Evolutionary conservation across 2,888 invertebrate genomes (phyloP).

Genomic region (Epinotia nisella): DNA sequence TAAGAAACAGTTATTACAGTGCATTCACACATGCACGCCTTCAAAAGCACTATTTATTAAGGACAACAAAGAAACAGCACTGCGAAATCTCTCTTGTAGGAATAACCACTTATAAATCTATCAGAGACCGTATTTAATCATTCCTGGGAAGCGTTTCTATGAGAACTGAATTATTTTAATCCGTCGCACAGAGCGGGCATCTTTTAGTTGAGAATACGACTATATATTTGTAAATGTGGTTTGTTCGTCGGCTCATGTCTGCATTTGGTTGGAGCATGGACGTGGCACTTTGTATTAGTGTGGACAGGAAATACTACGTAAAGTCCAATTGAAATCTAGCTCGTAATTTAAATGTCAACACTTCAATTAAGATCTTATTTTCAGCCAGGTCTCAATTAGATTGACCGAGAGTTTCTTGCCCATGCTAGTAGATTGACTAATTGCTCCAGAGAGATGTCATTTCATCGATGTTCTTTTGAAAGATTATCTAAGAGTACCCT

Average conservation of each 20-base stretch:
- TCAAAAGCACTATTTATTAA: slow-evolving; percentile 68
- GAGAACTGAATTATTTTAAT: slow-evolving; percentile 48
- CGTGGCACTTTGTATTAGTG: background rate
- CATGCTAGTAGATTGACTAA: background rate
- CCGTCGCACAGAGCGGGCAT: slow-evolving; percentile 63
- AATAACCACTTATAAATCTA: slow-evolving; percentile 83
- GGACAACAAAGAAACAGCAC: slow-evolving; percentile 61
- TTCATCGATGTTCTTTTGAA: background rate
- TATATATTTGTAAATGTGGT: slow-evolving; percentile 18
- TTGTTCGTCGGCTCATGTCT: background rate
- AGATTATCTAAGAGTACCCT: background rate
- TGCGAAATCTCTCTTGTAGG: slow-evolving; percentile 56
- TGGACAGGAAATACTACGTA: background rate
- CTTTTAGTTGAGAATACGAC: slow-evolving; percentile 73
- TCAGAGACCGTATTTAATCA: slow-evolving; percentile 79
- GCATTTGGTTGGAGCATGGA: slow-evolving; percentile 2
- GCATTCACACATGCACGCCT: slow-evolving; percentile 67
- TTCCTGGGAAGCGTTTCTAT: slow-evolving; percentile 52
- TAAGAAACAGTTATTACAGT: slow-evolving; percentile 23
- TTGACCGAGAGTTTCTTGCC: background rate
- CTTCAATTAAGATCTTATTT: slow-evolving; percentile 1
- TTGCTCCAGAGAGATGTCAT: background rate
- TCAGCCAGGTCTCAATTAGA: background rate
- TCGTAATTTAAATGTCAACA: slow-evolving; percentile 11
- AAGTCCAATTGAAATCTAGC: background rate